Percentiles rank a stretch among this genome's conserved stretches.
phyloP scores from a whole-genome alignment of 2,888 invertebrate genomes.

The Folsomia candida region DNA sequence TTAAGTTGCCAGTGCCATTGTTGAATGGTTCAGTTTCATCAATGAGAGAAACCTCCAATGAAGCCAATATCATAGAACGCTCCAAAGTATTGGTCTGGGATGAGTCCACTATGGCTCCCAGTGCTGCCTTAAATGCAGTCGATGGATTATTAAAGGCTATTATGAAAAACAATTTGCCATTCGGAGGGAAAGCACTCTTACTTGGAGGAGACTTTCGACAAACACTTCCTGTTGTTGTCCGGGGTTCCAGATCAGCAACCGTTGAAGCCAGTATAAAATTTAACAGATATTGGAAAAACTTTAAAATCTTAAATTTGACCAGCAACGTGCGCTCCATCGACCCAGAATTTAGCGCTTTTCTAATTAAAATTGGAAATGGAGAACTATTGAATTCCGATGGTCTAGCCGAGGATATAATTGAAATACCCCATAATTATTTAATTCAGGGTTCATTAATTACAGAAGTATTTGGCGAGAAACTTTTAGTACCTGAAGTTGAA shows the following conservation, averaged over 20 bases:
- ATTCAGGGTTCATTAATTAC: conserved; percentile 10
- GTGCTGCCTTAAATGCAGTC: conserved; percentile 16
- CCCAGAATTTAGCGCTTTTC: background rate
- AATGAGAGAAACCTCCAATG: conserved; percentile 8
- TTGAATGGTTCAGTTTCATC: conserved; percentile 8
- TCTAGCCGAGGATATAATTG: conserved; percentile 8
- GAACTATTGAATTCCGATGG: background rate
- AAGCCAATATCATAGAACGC: background rate
- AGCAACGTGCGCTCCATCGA: conserved; percentile 30
- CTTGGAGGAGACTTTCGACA: too few species aligned
- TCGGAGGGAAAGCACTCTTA: conserved; percentile 39
- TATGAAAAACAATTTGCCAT: conserved; percentile 10
- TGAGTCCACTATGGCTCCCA: conserved; percentile 22
- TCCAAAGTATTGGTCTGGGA: conserved; percentile 24
- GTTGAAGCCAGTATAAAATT: conserved; percentile 25
- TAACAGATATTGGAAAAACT: conserved; percentile 20
- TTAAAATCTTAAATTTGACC: conserved; percentile 20
- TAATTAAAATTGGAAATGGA: conserved; percentile 24
- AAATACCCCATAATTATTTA: conserved; percentile 9
- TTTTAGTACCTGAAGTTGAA: background rate
- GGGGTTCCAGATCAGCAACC: conserved; percentile 33
- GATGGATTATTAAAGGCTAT: conserved; percentile 24
- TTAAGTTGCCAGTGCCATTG: conserved; percentile 50
- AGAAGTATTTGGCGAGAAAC: conserved; percentile 24
- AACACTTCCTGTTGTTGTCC: too few species aligned